Conservation (phyloP, 2,113 vertebrate species). For the Cricetomys ansorgei region DNA sequence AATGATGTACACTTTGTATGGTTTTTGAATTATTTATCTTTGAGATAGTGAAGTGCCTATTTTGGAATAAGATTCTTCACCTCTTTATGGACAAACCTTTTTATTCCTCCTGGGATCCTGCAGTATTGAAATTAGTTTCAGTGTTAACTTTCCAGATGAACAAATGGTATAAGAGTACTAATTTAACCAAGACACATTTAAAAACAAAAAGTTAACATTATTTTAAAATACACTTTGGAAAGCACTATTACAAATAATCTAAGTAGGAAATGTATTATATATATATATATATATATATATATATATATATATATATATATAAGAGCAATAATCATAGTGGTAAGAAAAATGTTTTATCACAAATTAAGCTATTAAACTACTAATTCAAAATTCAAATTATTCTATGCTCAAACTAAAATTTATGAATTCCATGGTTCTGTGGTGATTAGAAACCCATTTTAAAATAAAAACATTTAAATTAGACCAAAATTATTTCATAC, state of each 20-base stretch:
- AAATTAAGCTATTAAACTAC: neutral
- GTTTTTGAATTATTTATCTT: constrained; percentile 59
- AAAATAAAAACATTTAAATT: constrained; percentile 1
- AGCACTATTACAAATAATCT: neutral
- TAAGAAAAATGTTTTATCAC: neutral
- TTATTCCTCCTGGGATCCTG: constrained; percentile 8
- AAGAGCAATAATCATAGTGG: neutral
- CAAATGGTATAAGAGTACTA: constrained; percentile 58
- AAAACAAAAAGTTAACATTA: constrained; percentile 52
- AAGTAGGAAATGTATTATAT: constrained; percentile 25
- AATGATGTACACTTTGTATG: constrained; percentile 45
- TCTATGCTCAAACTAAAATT: neutral
- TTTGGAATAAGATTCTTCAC: neutral
- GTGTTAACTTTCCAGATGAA: constrained; percentile 2
- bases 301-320: constrained; percentile 44
- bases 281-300: neutral
- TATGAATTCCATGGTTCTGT: neutral
- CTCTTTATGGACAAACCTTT: constrained; percentile 29
- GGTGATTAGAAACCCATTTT: neutral
- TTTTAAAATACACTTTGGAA: constrained; percentile 60
- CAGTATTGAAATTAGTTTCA: constrained; percentile 28
- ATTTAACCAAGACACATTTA: constrained; percentile 51
- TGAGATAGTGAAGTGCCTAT: neutral
- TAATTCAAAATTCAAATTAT: constrained; percentile 27
- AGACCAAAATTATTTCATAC: neutral